Evolutionary conservation across 2,888 invertebrate species (phyloP), one percentile per base, ranked within the genome.

Genomic region (Leptopterna dolabrata): DNA sequence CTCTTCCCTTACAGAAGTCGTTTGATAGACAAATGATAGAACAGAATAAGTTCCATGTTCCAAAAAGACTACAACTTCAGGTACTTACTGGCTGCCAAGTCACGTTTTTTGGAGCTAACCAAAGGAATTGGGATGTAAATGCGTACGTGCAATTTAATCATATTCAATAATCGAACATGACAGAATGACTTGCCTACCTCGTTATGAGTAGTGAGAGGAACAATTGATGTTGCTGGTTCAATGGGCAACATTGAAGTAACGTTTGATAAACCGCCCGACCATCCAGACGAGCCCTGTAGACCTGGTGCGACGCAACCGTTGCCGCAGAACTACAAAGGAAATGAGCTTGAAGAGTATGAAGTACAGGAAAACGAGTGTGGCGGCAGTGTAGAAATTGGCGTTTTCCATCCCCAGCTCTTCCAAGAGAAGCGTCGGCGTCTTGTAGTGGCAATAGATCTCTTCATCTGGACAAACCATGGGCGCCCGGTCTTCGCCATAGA

Each of bases 401-500:
- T 95, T 93, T 3, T 95, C 94, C 94, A 96, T 95, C 1, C 92
- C 92, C 91, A 91, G 90, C 76, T 90, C 89, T 70, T 89, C 89
- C 24, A 91, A 88, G 24, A 91, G 78, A 19, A 87, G 88, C 4
- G 87, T 82, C 1, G 91, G 90, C 43, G 90, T 89, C 7, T 89
- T 89, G 88, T 91, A 91, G 24, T 92, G 91, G 89, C 92, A 92
- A 89, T 91, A 92, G 9, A 94, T 94, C 90, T 95, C 95, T 55
- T 95, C 95, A 0, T 83, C 76, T 0, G 90, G 90, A 92, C 98
- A 98, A 90, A 95, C 94, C 87, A 99, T 93, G 90, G 96, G 95
- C 89, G 95, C 95, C 83, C 98, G 94, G 89, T 95, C 95, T 91
- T 95, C 95, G 27, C 98, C 97, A 91, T 98, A 98, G n/a, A 98